Evolutionary conservation across 23 tunicate genomes (phyloP).

Genomic region (Corella eumyota): DNA sequence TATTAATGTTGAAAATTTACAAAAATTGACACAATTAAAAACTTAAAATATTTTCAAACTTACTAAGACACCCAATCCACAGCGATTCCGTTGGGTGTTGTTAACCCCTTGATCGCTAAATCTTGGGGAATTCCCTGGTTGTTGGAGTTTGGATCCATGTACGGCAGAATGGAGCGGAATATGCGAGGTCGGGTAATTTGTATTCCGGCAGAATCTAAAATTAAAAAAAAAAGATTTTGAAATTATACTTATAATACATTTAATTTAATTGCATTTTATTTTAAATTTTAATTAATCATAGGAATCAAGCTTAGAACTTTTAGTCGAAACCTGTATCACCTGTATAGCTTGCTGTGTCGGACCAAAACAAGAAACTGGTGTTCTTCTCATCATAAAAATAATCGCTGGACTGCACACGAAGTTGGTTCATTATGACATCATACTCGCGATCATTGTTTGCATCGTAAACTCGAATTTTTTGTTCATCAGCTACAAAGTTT

Average conservation of each 20-base stretch:
- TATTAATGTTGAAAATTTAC: too few species aligned
- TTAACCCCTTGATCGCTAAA: conserved; percentile 27
- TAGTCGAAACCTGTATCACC: too few species aligned
- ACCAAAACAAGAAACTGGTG: conserved; percentile 56
- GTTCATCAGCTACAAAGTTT: conserved; percentile 40
- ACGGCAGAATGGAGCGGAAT: conserved; percentile 39
- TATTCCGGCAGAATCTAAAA: conserved; percentile 29
- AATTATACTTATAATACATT: not conserved
- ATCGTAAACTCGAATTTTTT: conserved; percentile 37
- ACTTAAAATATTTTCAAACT: not conserved
- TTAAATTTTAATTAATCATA: too few species aligned
- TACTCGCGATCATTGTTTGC: conserved; percentile 30
- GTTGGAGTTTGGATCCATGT: conserved; percentile 19
- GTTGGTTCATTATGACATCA: conserved; percentile 25
- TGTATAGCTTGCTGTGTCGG: conserved; percentile 46
- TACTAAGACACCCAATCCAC: conserved; percentile 71
- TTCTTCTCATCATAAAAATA: conserved; percentile 29
- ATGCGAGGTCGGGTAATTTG: conserved; percentile 20
- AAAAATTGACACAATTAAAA: too few species aligned
- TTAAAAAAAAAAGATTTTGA: not conserved
- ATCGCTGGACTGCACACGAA: conserved; percentile 31
- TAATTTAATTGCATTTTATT: not conserved
- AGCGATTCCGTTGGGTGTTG: conserved; percentile 62
- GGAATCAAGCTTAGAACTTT: too few species aligned
- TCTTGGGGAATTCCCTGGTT: conserved; percentile 54